Percentiles rank a stretch among this genome's conserved stretches.
These are phyloP conservation scores for Eriocheir sinensis DNA, from an alignment of 1,140 invertebrate genomes.

Conservation along the genomic window DNA sequence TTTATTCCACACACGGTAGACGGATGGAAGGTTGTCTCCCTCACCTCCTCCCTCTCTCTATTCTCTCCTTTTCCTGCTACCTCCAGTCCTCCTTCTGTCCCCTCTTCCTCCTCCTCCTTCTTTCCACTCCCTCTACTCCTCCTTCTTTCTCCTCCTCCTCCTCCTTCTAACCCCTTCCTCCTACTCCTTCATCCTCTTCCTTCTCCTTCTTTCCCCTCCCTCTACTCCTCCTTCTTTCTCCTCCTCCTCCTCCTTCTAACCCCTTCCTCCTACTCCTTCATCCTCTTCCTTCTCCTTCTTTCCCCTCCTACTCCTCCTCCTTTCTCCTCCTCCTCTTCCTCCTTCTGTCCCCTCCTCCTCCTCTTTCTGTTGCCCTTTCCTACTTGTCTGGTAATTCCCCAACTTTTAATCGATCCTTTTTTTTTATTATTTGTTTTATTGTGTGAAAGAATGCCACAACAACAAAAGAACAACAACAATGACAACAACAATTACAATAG, in stretches of 20 bases:
- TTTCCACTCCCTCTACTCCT: background rate
- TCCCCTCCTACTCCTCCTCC: background rate
- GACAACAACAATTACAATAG: no score
- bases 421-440: constrained; percentile 13
- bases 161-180: background rate
- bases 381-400: no score
- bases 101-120: background rate
- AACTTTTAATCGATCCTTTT: background rate
- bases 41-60: background rate
- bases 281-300: background rate
- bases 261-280: background rate
- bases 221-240: background rate
- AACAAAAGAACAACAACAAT: no score
- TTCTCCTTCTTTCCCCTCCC: background rate
- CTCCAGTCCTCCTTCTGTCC: background rate
- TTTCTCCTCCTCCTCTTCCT: background rate
- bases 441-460: no score
- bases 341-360: background rate
- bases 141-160: constrained; percentile 23
- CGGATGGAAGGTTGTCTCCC: no score
- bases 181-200: constrained; percentile 10
- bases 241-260: background rate
- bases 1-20: background rate
- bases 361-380: no score
- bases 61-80: background rate